A percentile compares a stretch with the other conserved stretches of the same genome.
These are phyloP conservation scores for Cyclophora punctaria DNA, from an alignment of 2,888 invertebrate species.

Conservation along the genomic window DNA sequence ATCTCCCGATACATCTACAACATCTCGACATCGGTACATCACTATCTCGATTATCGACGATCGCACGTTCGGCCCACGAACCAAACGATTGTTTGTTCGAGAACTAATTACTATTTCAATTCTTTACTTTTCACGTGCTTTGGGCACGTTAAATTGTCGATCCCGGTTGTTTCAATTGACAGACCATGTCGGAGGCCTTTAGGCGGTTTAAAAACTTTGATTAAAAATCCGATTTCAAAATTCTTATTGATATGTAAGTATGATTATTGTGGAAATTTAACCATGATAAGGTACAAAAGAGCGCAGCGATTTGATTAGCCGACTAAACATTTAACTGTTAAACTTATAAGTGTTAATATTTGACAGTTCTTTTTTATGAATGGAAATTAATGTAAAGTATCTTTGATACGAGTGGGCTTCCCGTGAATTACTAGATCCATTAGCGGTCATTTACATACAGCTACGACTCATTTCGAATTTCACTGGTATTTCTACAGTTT, in stretches of 20 bases:
- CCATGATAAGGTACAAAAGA: no score
- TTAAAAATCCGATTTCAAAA: no score
- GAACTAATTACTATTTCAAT: slow-evolving; percentile 18
- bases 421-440: slow-evolving; percentile 43
- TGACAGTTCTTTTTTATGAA: slow-evolving; percentile 29
- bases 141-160: neutral
- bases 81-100: slow-evolving; percentile 51
- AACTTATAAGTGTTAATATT: slow-evolving; percentile 4
- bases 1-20: slow-evolving; percentile 63
- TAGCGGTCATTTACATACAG: slow-evolving; percentile 46
- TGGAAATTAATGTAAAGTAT: slow-evolving; percentile 52
- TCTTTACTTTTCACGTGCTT: slow-evolving; percentile 20
- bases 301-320: no score
- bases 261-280: no score
- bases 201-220: no score
- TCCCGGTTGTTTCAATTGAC: no score
- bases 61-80: slow-evolving; percentile 39
- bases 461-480: slow-evolving; percentile 51
- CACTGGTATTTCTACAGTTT: slow-evolving; percentile 35
- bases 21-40: slow-evolving; percentile 39
- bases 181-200: no score
- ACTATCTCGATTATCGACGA: slow-evolving; percentile 56
- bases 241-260: no score
- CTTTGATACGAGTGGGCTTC: slow-evolving; percentile 32
- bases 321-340: no score